Percentiles rank a stretch among this genome's conserved stretches.
Evolutionary conservation across 2,888 invertebrate genomes (phyloP).

Genomic region (Ormyrus pomaceus): DNA sequence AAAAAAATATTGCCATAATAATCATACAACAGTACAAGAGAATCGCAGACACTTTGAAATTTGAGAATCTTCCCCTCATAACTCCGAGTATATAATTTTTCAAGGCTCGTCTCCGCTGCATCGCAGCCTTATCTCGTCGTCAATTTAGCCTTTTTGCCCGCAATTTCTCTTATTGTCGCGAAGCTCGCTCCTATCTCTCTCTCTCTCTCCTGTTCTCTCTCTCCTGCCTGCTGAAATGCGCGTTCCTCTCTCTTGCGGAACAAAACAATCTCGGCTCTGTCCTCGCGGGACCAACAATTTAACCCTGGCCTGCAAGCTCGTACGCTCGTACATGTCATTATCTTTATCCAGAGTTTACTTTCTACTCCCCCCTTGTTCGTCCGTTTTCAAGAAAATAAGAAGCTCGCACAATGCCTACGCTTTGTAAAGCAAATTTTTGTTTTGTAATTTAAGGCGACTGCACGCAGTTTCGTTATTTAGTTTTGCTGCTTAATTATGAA

Average conservation of each 20-base stretch:
- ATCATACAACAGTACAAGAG: no score
- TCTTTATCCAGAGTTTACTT: constrained; percentile 26
- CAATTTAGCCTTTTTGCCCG: constrained; percentile 32
- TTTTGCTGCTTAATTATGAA: background rate
- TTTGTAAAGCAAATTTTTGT: no score
- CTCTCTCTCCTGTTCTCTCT: background rate
- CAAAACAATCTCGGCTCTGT: constrained; percentile 47
- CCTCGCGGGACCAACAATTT: constrained; percentile 53
- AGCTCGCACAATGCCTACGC: no score
- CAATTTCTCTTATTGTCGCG: constrained; percentile 50
- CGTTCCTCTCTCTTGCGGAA: background rate
- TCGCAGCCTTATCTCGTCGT: constrained; percentile 17
- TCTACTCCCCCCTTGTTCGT: background rate
- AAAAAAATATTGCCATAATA: no score
- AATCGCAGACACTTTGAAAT: no score
- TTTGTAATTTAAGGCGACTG: no score
- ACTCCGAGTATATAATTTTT: constrained; percentile 17
- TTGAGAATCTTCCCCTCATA: background rate
- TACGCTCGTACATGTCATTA: constrained; percentile 29
- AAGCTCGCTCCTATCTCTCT: background rate
- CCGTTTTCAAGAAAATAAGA: background rate
- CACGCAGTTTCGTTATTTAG: no score
- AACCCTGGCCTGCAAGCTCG: background rate
- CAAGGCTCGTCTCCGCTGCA: background rate
- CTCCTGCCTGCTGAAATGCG: background rate